A percentile compares a stretch with the other conserved stretches of the same genome.
Evolutionary conservation across 2,888 invertebrate genomes (phyloP).

Genomic region (Eristalis intricaria): DNA sequence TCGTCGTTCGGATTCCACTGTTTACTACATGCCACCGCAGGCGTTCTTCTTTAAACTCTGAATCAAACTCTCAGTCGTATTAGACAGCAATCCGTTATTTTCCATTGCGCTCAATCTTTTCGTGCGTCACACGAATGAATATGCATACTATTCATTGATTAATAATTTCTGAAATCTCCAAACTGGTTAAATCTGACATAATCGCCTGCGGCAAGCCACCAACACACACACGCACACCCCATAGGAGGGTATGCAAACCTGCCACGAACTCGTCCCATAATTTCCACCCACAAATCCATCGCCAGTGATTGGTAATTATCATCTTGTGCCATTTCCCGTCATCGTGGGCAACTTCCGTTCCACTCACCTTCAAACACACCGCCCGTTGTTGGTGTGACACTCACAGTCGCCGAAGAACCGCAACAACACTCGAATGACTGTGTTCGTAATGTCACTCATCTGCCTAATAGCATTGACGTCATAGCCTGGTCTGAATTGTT

Average conservation of each 20-base stretch:
- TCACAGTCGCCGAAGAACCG: background rate
- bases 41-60: too few relatives aligned
- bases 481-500: slow-evolving; percentile 41
- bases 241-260: background rate
- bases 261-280: background rate
- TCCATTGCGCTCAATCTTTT: background rate
- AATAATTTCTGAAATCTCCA: background rate
- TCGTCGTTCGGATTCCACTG: background rate
- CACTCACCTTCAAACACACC: background rate
- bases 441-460: slow-evolving; percentile 2
- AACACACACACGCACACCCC: background rate
- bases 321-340: background rate
- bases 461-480: slow-evolving; percentile 66
- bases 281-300: background rate
- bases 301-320: background rate
- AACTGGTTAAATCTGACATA: background rate
- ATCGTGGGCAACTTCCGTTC: background rate
- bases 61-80: background rate
- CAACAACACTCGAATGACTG: background rate
- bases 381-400: background rate
- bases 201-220: background rate
- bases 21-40: background rate
- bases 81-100: background rate
- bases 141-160: background rate
- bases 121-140: background rate